Evolutionary conservation across 2,113 vertebrate genomes (phyloP).

Genomic region (Protobothrops flavoviridis): DNA sequence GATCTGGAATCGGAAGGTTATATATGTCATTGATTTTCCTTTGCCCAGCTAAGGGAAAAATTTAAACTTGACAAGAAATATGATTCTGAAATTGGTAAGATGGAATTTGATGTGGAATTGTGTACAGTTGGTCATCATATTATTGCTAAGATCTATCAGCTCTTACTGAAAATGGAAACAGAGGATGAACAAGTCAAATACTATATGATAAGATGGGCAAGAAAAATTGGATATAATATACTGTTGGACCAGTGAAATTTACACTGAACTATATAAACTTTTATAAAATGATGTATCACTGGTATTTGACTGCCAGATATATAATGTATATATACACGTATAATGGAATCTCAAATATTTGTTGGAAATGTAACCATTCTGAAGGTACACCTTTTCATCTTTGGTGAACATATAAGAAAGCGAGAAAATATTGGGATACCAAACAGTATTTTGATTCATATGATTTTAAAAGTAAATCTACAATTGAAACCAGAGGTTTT

Average conservation of each 20-base stretch:
- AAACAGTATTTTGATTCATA: background rate
- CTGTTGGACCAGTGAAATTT: background rate
- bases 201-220: background rate
- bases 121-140: background rate
- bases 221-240: background rate
- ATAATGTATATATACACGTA: background rate
- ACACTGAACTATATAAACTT: background rate
- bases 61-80: background rate
- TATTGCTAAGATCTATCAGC: background rate
- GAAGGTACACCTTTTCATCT: background rate
- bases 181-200: background rate
- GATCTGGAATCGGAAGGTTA: background rate
- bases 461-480: background rate
- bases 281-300: background rate
- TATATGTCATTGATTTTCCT: background rate
- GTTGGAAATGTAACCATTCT: background rate
- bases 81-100: background rate
- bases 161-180: background rate
- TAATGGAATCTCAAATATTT: background rate
- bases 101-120: background rate
- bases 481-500: background rate
- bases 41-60: background rate
- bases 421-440: background rate
- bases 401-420: background rate
- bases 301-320: background rate